Evolutionary conservation across 2,888 invertebrate genomes (phyloP).

Genomic region (Cosmia pyralina): DNA sequence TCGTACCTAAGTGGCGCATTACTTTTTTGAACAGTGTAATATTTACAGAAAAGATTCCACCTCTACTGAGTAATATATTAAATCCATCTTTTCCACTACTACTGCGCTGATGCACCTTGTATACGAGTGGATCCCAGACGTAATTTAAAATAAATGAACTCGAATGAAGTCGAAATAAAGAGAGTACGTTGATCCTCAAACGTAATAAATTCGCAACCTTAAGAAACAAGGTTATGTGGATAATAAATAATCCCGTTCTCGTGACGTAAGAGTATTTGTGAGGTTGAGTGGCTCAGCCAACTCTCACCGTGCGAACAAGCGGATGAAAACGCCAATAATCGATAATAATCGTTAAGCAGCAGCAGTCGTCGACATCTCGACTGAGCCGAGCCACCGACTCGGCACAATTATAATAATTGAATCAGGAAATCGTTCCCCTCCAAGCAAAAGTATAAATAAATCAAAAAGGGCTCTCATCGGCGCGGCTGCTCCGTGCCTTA

Average conservation of each 20-base stretch:
- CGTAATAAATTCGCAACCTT: slow-evolving; percentile 47
- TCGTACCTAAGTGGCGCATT: neutral
- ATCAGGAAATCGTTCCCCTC: slow-evolving; percentile 83
- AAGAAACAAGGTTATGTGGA: slow-evolving; percentile 39
- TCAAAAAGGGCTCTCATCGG: slow-evolving; percentile 75
- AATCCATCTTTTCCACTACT: slow-evolving; percentile 13
- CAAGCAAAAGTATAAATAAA: slow-evolving; percentile 80
- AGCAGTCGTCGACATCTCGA: slow-evolving; percentile 61
- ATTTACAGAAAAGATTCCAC: slow-evolving; percentile 3
- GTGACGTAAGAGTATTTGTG: slow-evolving; percentile 40
- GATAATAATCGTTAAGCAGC: slow-evolving; percentile 70
- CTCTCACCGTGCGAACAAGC: slow-evolving; percentile 46
- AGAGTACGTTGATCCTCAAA: slow-evolving; percentile 53
- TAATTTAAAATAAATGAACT: slow-evolving; percentile 53
- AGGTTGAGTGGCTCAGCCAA: slow-evolving; percentile 16
- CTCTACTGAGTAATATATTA: slow-evolving; percentile 20
- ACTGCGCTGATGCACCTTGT: slow-evolving; percentile 29
- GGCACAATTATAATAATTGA: slow-evolving; percentile 84
- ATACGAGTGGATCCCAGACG: slow-evolving; percentile 30
- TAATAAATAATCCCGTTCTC: slow-evolving; percentile 48
- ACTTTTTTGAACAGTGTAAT: slow-evolving; percentile 12
- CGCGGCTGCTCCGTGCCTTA: slow-evolving; percentile 70
- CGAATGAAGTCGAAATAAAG: slow-evolving; percentile 36
- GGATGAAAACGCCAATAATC: slow-evolving; percentile 64
- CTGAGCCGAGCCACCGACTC: slow-evolving; percentile 57